phyloP scores from a whole-genome alignment of 1,140 invertebrate genomes.

The Drosophila busckii region DNA sequence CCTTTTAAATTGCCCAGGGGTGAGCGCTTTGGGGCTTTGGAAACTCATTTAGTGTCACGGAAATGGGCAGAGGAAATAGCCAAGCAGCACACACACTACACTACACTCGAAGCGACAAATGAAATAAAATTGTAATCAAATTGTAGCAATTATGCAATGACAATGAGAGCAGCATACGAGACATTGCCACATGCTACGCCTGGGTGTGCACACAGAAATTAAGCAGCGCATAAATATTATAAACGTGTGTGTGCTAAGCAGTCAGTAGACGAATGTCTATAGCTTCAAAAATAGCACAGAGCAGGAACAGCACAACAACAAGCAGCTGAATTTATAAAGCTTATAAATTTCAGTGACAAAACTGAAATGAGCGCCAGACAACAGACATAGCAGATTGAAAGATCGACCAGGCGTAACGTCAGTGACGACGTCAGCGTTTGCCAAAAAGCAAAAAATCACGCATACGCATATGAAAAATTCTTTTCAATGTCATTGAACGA shows the following conservation, averaged over 20 bases:
- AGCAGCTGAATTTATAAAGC: conserved; percentile 37
- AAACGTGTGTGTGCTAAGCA: conserved; percentile 16
- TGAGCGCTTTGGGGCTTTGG: conserved; percentile 18
- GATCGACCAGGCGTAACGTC: conserved; percentile 47
- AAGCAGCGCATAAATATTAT: conserved; percentile 38
- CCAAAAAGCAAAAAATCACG: conserved; percentile 13
- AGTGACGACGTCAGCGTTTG: conserved; percentile 42
- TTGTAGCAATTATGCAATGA: conserved; percentile 67
- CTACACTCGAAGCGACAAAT: no score
- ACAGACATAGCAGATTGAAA: conserved; percentile 21
- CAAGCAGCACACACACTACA: neutral
- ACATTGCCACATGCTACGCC: neutral
- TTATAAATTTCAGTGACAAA: conserved; percentile 50
- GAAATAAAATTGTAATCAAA: conserved; percentile 65
- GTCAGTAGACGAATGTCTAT: conserved; percentile 10
- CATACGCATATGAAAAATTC: conserved; percentile 48
- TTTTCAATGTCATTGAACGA: conserved; percentile 75
- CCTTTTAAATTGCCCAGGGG: conserved; percentile 29
- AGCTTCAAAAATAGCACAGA: conserved; percentile 32
- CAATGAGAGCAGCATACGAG: neutral
- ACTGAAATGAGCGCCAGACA: conserved; percentile 22
- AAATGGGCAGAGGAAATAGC: conserved; percentile 61
- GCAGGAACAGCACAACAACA: conserved; percentile 46
- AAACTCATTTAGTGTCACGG: conserved; percentile 54
- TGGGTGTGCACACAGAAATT: conserved; percentile 3